Evolutionary conservation across 2,888 invertebrate genomes (phyloP), one percentile per base, ranked within the genome.

Genomic region (Harpalus rubripes): DNA sequence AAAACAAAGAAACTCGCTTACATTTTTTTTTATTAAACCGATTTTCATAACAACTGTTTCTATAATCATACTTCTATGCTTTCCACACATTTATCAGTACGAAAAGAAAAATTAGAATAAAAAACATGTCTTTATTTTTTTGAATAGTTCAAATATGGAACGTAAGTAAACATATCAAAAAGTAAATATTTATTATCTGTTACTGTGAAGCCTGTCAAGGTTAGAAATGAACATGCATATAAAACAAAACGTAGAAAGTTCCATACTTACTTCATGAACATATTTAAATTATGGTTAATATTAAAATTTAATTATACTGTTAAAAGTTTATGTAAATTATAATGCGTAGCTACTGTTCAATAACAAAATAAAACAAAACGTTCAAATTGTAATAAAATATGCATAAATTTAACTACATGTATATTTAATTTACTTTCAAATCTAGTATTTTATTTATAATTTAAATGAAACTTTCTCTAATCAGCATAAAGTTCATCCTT

Each of bases 341-440:
- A 59, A 59, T 59, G n/a, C 7, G 59, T 15, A 59, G 32, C 32
- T 59, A 59, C n/a, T 52, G 4, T 52, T 52, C 44, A 52, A 52
- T 52, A 52, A 52, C 44, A 12, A 10, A 59, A 59, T 15, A 15
- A 59, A 16, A 16, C 15, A 59, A 16, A 59, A 59, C 59, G 10
- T 16, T 59, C 15, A 59, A 59, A 16, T 16, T 59, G 7, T 59
- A 16, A 4, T 59, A 16, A 59, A 59, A 59, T 15, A 59, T 59
- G 59, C 59, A 59, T 16, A 59, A 59, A 59, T 16, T 15, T 59
- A 59, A 59, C 15, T 15, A 59, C 16, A 59, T 59, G 15, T 15
- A 59, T 59, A 59, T 59, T 59, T 16, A 59, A 59, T 59, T 15
- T 59, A 59, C 59, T 59, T 59, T 59, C 59, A 59, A n/a, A n/a